Base-by-base conservation (phyloP, 2,888 invertebrate species). In the Iphiclides podalirius region DNA sequence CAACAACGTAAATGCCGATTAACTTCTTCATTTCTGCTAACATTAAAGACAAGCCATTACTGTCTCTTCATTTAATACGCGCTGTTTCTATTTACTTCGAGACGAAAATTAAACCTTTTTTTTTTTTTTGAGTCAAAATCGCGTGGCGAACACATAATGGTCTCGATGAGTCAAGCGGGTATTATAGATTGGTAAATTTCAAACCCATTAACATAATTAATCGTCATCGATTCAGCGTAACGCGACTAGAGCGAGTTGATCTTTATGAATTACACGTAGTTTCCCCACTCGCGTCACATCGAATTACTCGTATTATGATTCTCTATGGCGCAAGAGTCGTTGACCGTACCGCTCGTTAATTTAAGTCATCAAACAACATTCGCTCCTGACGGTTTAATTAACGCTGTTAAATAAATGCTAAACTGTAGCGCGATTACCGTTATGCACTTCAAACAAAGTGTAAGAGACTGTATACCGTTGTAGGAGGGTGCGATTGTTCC, bases 401-500 rank as follows among this genome's bases (percentile, higher is more conserved):
- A 28, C 40, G 36, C 38, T 11, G 37, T 12, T 20, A 36, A 33
- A 50, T n/a, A n/a, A n/a, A 26, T 23, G 17, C 34, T 38, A 34
- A 39, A 49, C 16, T 38, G 33, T 38, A 37, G 43, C 44, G 16
- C 33, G 9, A 43, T 26, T 55, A 68, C 72, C 59, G 70, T 69
- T 70, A 66, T 52, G 53, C 55, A 54, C 11, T 14, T 14, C 28
- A 4, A 17, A 17, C 20, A 16, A 20, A 20, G 20, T n/a, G n/a
- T n/a, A n/a, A n/a, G n/a, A n/a, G n/a, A n/a, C n/a, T n/a, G n/a
- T 20, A 20, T 6, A 20, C 20, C 4, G 20, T 20, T 53, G 47
- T 39, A 57, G 72, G 74, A 67, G 70, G 72, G 60, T 63, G 72
- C 61, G 79, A 72, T 77, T 31, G 31, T 12, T n/a, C 80, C 81